Conservation (phyloP, 2,113 vertebrate genomes). For the Shinisaurus crocodilurus region DNA sequence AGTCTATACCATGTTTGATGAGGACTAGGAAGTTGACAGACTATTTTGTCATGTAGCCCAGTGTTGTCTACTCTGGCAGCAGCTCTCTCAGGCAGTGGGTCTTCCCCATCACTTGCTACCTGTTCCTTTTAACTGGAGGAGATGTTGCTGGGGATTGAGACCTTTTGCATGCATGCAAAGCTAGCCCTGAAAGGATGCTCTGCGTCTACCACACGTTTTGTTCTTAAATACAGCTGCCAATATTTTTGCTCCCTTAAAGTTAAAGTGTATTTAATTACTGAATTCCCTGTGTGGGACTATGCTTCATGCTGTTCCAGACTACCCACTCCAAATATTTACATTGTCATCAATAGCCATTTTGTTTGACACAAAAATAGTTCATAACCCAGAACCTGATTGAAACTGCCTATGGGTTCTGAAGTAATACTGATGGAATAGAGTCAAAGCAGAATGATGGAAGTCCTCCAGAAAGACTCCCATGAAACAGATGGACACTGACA, state of each 20-base stretch:
- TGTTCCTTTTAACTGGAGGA: background rate
- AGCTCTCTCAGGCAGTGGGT: background rate
- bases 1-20: too few relatives aligned
- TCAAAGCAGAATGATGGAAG: conserved; percentile 40
- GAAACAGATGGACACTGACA: background rate
- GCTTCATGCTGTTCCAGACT: background rate
- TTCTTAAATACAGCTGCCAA: background rate
- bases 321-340: background rate
- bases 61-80: background rate
- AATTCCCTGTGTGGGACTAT: background rate
- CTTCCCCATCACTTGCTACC: background rate
- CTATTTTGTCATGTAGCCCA: too few relatives aligned
- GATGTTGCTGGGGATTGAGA: background rate
- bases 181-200: background rate
- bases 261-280: background rate
- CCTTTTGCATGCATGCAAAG: background rate
- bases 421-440: conserved; percentile 24
- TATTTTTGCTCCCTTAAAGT: background rate
- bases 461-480: conserved; percentile 30
- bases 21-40: too few relatives aligned
- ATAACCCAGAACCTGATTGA: conserved; percentile 6
- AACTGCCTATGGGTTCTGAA: background rate
- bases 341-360: background rate
- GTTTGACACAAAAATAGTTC: background rate
- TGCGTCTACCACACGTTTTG: background rate